Conservation (phyloP, 2,113 vertebrate genomes). For the Apodemus sylvaticus region DNA sequence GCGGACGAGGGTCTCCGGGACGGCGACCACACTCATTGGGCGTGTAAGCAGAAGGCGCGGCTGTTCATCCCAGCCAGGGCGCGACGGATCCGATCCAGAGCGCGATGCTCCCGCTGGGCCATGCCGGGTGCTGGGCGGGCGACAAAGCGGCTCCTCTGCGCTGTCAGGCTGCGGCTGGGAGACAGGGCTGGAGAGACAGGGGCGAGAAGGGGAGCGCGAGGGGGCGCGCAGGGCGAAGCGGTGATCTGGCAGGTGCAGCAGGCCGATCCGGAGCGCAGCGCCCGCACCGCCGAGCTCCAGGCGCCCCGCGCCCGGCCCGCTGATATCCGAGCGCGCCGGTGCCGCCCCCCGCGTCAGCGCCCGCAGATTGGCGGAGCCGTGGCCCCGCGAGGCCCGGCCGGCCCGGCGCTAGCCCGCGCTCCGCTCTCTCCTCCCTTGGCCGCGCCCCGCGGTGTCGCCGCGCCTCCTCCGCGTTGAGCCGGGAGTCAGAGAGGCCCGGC, state of each 20-base stretch:
- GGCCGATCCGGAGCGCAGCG: constrained; percentile 77
- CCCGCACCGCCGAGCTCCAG: constrained; percentile 81
- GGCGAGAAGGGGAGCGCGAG: not conserved
- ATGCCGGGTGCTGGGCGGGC: not conserved
- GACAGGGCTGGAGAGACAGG: not conserved
- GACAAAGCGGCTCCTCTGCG: constrained; percentile 4
- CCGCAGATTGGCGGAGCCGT: constrained; percentile 93
- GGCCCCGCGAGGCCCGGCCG: constrained; percentile 89
- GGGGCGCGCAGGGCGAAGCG: not conserved
- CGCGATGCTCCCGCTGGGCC: not conserved
- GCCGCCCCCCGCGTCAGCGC: constrained; percentile 95
- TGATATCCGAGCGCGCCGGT: constrained; percentile 92
- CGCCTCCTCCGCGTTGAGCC: constrained; percentile 82
- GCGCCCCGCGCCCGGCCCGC: constrained; percentile 90
- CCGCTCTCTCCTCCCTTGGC: constrained; percentile 74
- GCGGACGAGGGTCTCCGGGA: not conserved
- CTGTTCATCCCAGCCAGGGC: constrained; percentile 40
- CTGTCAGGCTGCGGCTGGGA: not conserved
- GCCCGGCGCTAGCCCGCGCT: constrained; percentile 69
- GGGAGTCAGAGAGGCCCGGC: not conserved
- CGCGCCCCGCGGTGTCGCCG: constrained; percentile 83
- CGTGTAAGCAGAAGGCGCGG: not conserved
- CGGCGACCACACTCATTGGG: constrained; percentile 54
- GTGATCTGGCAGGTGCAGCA: constrained; percentile 87
- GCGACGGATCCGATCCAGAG: constrained; percentile 11